Base-by-base conservation (phyloP, 1,140 invertebrate species). In the Aculops lycopersici region DNA sequence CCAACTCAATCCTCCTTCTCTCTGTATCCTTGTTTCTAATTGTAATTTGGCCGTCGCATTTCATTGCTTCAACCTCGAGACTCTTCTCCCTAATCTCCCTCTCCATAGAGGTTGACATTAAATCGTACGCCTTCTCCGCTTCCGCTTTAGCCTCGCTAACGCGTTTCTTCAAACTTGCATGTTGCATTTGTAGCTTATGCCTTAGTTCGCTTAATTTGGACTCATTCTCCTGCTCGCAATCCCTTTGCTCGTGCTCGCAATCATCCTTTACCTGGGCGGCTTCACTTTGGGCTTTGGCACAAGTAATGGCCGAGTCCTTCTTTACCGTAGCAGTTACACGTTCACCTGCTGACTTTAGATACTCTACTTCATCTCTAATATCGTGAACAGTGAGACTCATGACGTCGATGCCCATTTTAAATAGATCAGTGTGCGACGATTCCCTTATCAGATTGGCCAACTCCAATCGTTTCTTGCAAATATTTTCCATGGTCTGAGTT, bases 331-430 rank as follows among this genome's bases (percentile, higher is more conserved):
- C 86, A 21, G 81, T 92, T 62, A 88, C 78, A 17, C 84, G 73
- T 61, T 84, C 80, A 40, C 86, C 86, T 50, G 94, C 60, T 20
- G 84, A 92, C 42, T 77, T 69, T 50, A 95, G 57, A 57, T 95
- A 94, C 57, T 92, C 78, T 35, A 94, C 86, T 55, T 83, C 69
- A 60, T 94, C 86, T 61, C 74, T 83, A 39, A 94, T 80, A 60
- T 94, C 84, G 62, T 90, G 92, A 63, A 94, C 94, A 44, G 83
- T 92, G 57, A 94, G 94, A 31, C 79, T 86, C 20, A 94, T 65
- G 51, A 95, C 90, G 64, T 94, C 84, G 58, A 95, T 51, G 48
- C 86, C 86, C 86, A 95, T 94, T 49, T 81, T 71, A 17, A 79
- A 80, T 13, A 95, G 80, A 64, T 95, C 86, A 41, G 83, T 83